Percentiles rank a stretch among this genome's conserved stretches.
Evolutionary conservation across 2,113 vertebrate species (phyloP).

Genomic region (Excalfactoria chinensis): DNA sequence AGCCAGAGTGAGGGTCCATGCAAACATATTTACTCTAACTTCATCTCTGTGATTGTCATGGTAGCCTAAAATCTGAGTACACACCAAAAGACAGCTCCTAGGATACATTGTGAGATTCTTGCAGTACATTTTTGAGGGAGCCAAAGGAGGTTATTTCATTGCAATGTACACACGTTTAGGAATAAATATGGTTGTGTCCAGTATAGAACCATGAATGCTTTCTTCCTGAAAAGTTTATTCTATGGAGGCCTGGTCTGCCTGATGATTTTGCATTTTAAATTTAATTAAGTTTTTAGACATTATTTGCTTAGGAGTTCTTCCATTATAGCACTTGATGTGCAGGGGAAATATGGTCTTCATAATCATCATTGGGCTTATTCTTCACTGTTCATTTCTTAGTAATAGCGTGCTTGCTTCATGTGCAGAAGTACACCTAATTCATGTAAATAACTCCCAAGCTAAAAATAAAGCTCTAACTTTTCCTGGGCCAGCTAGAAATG

Average conservation of each 20-base stretch:
- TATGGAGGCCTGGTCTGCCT: neutral
- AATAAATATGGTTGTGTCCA: neutral
- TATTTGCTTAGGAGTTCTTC: neutral
- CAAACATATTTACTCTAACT: neutral
- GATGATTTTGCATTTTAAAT: neutral
- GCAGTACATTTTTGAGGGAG: neutral
- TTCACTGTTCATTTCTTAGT: neutral
- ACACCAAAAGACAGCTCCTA: rapidly evolving
- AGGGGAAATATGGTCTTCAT: neutral
- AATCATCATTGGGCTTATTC: neutral
- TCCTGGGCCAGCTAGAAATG: neutral
- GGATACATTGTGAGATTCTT: neutral
- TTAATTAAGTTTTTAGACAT: neutral
- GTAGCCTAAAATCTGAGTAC: neutral
- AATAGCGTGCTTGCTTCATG: neutral
- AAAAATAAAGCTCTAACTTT: neutral
- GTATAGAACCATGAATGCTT: neutral
- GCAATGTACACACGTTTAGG: neutral
- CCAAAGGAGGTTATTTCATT: neutral
- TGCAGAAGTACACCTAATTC: neutral
- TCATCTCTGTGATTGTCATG: neutral
- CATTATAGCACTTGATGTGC: neutral
- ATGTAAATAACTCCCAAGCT: neutral
- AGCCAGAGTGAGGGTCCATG: neutral
- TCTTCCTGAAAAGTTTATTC: neutral